A percentile compares a stretch with the other conserved stretches of the same genome.
These are phyloP conservation scores for Drosophila nigromelanica DNA, from an alignment of 1,140 invertebrate genomes.

Conservation along the genomic window DNA sequence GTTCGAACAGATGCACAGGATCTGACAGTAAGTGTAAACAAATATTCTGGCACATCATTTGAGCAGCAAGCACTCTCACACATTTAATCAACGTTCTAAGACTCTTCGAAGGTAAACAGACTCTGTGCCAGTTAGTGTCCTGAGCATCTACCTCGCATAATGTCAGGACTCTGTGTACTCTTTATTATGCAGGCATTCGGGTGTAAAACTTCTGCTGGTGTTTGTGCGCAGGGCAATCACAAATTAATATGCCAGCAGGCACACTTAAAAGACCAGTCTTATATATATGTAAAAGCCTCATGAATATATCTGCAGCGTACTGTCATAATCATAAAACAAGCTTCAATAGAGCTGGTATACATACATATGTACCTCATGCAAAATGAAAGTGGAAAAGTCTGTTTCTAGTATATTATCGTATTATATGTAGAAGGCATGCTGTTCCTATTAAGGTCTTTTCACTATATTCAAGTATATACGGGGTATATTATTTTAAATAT, in stretches of 20 bases:
- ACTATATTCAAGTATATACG: too few species aligned
- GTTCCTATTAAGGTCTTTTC: too few species aligned
- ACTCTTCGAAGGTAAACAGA: conserved; percentile 28
- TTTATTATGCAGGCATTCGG: conserved; percentile 33
- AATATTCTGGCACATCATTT: conserved; percentile 37
- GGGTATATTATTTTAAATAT: too few species aligned
- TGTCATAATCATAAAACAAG: conserved; percentile 32
- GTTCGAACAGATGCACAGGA: conserved; percentile 17
- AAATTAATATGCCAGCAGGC: conserved; percentile 40
- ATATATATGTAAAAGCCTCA: neutral
- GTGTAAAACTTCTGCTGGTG: conserved; percentile 41
- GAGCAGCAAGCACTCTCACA: conserved; percentile 26
- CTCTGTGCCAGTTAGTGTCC: neutral
- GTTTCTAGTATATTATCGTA: neutral
- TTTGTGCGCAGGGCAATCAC: conserved; percentile 28
- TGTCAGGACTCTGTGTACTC: conserved; percentile 16
- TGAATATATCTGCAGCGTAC: conserved; percentile 16
- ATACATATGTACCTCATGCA: neutral
- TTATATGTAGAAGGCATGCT: neutral
- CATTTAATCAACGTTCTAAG: conserved; percentile 54
- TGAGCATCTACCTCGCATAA: conserved; percentile 8
- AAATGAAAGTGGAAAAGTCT: neutral
- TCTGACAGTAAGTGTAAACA: conserved; percentile 25
- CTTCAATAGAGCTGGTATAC: conserved; percentile 1
- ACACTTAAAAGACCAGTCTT: conserved; percentile 20